A percentile compares a stretch with the other conserved stretches of the same genome.
Conservation (phyloP, 2,113 vertebrate genomes). For the Cinclus cinclus region DNA sequence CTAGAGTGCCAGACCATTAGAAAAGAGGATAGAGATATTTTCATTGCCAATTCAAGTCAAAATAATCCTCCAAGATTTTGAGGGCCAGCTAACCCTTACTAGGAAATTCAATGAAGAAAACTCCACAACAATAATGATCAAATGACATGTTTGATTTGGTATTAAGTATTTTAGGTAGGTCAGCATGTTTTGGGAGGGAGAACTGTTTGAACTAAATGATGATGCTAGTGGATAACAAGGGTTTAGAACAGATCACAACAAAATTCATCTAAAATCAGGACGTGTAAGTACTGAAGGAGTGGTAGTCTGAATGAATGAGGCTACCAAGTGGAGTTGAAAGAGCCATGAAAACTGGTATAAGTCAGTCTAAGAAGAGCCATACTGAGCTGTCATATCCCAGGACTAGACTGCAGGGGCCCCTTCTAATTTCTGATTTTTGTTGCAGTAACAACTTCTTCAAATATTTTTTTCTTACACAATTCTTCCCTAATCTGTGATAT, state of each 20-base stretch:
- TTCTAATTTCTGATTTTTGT: not conserved
- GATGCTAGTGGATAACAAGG: not conserved
- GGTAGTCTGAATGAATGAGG: not conserved
- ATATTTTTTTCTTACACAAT: not conserved
- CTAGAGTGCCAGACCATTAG: not conserved
- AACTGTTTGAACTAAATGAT: not conserved
- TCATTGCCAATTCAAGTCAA: accelerated
- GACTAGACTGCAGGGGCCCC: not conserved
- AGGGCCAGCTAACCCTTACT: not conserved
- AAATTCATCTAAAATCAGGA: not conserved
- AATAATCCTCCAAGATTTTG: not conserved
- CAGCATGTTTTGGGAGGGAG: not conserved
- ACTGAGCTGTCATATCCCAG: not conserved
- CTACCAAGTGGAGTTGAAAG: not conserved
- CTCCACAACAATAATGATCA: accelerated
- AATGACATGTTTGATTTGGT: not conserved
- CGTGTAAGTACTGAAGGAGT: not conserved
- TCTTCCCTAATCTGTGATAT: not conserved
- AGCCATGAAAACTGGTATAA: not conserved
- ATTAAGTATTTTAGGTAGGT: not conserved
- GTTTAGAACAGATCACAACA: not conserved
- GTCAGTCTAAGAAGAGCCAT: not conserved
- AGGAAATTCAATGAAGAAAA: not conserved
- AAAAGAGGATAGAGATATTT: not conserved
- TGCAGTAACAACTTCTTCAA: not conserved